phyloP scores from a whole-genome alignment of 2,888 invertebrate species.

The Monopis laevigella region DNA sequence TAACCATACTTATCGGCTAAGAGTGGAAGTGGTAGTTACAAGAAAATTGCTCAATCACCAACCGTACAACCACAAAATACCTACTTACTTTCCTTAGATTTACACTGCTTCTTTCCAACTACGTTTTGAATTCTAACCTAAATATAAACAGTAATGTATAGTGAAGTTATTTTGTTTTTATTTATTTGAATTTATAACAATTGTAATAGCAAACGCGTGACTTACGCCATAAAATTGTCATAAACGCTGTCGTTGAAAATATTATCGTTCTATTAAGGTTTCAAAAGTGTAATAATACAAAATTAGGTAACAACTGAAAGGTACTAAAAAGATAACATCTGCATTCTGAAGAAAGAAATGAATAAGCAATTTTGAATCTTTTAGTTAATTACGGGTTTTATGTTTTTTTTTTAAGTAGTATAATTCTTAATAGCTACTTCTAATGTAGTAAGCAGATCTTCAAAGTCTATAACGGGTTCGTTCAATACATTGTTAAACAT shows the following conservation, averaged over 20 bases:
- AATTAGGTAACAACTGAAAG: not conserved
- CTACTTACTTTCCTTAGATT: not conserved
- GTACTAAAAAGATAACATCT: not conserved
- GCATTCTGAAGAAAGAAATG: no score
- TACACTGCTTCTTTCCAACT: not conserved
- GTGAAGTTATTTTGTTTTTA: not conserved
- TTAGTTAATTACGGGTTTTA: no score
- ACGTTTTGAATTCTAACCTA: not conserved
- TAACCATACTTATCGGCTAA: slow-evolving; percentile 4
- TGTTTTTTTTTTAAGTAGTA: no score
- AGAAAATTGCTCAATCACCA: slow-evolving; percentile 46
- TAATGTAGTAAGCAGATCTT: no score
- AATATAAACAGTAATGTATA: not conserved
- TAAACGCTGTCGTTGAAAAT: slow-evolving; percentile 30
- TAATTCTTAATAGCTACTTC: no score
- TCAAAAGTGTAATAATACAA: slow-evolving; percentile 20
- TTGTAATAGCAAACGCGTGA: slow-evolving; percentile 29
- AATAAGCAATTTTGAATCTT: no score
- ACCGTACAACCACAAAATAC: slow-evolving; percentile 15
- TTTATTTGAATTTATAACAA: no score
- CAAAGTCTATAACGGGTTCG: no score
- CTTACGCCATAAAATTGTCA: slow-evolving; percentile 38
- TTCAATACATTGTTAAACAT: no score
- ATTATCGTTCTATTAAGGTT: slow-evolving; percentile 40
- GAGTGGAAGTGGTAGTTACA: no score